phyloP scores from a whole-genome alignment of 2,888 invertebrate species.

The Coelopa pilipes region DNA sequence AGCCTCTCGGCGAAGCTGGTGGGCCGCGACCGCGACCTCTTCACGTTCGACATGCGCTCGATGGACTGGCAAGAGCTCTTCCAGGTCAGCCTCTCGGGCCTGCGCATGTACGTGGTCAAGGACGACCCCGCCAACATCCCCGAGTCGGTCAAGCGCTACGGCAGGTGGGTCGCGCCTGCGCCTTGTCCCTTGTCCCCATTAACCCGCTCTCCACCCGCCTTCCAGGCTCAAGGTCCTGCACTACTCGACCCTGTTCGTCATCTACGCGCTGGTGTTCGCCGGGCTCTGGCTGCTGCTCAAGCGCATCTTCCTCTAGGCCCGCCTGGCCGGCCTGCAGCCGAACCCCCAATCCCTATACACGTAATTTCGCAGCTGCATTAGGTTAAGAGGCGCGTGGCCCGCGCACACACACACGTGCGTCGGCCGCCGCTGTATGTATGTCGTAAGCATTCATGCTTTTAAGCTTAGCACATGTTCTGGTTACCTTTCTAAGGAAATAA shows the following conservation, averaged over 20 bases:
- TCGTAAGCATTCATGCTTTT: neutral
- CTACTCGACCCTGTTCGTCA: conserved; percentile 52
- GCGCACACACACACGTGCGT: no score
- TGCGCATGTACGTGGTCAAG: conserved; percentile 81
- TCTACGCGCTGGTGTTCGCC: conserved; percentile 54
- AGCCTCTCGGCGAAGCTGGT: conserved; percentile 66
- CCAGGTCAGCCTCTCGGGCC: conserved; percentile 75
- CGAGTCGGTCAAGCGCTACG: conserved; percentile 73
- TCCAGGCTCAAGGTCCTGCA: conserved; percentile 58
- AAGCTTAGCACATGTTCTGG: neutral
- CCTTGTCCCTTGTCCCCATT: no score
- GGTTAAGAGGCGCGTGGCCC: neutral
- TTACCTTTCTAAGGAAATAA: conserved; percentile 3
- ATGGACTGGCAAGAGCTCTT: conserved; percentile 75
- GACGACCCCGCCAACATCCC: conserved; percentile 79
- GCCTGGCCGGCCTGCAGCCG: no score
- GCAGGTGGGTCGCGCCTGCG: conserved; percentile 68
- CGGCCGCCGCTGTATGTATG: no score
- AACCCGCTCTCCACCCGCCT: conserved; percentile 17
- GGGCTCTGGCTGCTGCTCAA: conserved; percentile 54
- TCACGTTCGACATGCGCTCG: conserved; percentile 79
- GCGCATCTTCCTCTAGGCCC: conserved; percentile 50
- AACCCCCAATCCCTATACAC: no score
- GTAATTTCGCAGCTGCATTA: neutral
- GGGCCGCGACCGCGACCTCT: conserved; percentile 69